Conservation (phyloP, 2,888 invertebrate genomes). For the Parnassius apollo region DNA sequence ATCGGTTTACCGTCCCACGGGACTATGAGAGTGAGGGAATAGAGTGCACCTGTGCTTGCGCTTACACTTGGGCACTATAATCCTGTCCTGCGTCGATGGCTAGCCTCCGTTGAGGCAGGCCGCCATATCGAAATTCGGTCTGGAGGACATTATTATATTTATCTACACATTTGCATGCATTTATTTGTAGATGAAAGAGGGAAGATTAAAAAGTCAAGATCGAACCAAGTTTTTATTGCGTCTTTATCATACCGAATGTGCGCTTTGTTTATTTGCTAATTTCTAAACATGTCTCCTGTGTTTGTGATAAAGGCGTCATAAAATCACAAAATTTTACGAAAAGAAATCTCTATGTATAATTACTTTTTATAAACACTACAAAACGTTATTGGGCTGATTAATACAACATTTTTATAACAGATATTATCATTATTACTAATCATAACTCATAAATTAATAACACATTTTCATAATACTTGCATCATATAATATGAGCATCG, state of each 20-base stretch:
- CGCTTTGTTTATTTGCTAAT: constrained; percentile 24
- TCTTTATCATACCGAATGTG: constrained; percentile 7
- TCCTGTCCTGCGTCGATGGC: no score
- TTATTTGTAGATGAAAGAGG: background rate
- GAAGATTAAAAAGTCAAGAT: background rate
- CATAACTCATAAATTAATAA: constrained; percentile 72
- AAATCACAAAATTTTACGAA: background rate
- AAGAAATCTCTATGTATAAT: background rate
- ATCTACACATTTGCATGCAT: no score
- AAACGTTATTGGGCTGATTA: constrained; percentile 35
- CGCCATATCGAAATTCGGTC: no score
- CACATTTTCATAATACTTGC: constrained; percentile 69
- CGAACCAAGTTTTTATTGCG: constrained; percentile 5
- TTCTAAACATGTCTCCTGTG: no score
- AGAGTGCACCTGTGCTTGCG: no score
- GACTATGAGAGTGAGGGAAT: no score
- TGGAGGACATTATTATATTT: no score
- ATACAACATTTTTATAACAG: constrained; percentile 47
- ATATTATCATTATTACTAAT: constrained; percentile 39
- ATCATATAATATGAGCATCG: constrained; percentile 45
- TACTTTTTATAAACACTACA: constrained; percentile 20
- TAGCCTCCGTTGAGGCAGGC: no score
- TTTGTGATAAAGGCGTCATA: no score
- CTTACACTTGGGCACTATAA: no score
- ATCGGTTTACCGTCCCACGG: no score